Conservation (phyloP, 2,113 vertebrate species). For the Pelodiscus sinensis region DNA sequence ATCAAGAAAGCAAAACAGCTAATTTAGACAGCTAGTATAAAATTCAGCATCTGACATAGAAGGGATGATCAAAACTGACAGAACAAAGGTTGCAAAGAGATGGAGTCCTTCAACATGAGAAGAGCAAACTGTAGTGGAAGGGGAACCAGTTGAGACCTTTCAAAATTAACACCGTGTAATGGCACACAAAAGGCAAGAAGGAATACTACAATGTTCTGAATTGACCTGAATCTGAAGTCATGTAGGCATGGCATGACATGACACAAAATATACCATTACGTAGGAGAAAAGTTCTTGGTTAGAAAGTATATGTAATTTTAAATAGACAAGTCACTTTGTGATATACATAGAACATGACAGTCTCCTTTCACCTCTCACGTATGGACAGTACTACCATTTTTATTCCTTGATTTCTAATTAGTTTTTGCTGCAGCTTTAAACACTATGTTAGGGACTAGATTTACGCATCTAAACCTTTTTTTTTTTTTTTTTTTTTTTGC, state of each 20-base stretch:
- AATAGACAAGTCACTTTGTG: neutral
- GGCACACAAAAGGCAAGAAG: neutral
- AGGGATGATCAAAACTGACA: no score
- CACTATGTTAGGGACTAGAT: no score
- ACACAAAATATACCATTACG: neutral
- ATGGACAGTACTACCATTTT: neutral
- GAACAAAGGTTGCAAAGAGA: neutral
- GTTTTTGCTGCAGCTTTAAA: no score
- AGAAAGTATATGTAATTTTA: neutral
- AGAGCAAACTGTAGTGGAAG: neutral
- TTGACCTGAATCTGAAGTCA: neutral
- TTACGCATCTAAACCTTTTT: no score
- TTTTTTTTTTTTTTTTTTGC: no score
- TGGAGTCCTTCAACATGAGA: neutral
- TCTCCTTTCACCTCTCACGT: neutral
- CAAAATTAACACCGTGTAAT: neutral
- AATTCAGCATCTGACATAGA: neutral
- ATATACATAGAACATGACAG: neutral
- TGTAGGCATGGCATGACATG: neutral
- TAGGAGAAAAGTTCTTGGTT: neutral
- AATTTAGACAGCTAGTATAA: neutral
- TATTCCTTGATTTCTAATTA: neutral
- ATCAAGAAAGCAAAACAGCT: neutral
- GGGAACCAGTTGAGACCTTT: no score
- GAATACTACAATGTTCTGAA: neutral